Base-by-base conservation (phyloP, 1,140 invertebrate genomes). In the Dreissena rostriformis region DNA sequence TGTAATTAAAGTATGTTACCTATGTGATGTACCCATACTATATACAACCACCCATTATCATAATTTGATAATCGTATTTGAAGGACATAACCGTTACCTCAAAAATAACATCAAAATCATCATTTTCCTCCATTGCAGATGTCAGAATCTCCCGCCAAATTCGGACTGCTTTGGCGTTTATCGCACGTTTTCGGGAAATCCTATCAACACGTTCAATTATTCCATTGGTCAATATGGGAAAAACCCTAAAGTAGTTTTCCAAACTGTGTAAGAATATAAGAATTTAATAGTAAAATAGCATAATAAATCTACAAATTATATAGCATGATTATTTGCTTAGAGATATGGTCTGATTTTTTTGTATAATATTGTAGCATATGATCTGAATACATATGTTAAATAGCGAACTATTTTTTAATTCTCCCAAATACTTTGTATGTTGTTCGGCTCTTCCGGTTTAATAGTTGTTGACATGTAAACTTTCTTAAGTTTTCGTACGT, bases 381-480 rank as follows among this genome's bases (percentile, higher is more conserved):
- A 39, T 39, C 39, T 39, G 39, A 39, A 39, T 39, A 39, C 39
- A 39, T 39, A 8, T 39, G 2, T 2, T 39, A 39, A 5, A 8
- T 39, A 39, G 4, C 2, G 39, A 39, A 39, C 39, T 39, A 39
- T 39, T 39, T 39, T 2, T 39, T 39, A 39, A n/a, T 5, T 63
- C 19, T 26, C 19, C 61, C 2, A 63, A 63, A 68, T 68, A 19
- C 2, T 68, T 68, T 28, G 17, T 68, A 72, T 82, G 80, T 82
- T 63, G 70, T 82, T 82, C 57, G 80, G 72, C 80, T 74, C 80
- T 67, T 82, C 80, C 80, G 26, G 72, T 82, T 57, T 14, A 6
- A 71, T 28, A 72, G 78, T 81, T 71, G 26, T 70, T 61, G 63
- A 68, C 63, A 67, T 67, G 57, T 61, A 61, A 61, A 61, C 57